Evolutionary conservation across 2,797 vertebrate species (phyloP), one percentile per base, ranked within the genome.

Genomic region (Chiroxiphia lanceolata): DNA sequence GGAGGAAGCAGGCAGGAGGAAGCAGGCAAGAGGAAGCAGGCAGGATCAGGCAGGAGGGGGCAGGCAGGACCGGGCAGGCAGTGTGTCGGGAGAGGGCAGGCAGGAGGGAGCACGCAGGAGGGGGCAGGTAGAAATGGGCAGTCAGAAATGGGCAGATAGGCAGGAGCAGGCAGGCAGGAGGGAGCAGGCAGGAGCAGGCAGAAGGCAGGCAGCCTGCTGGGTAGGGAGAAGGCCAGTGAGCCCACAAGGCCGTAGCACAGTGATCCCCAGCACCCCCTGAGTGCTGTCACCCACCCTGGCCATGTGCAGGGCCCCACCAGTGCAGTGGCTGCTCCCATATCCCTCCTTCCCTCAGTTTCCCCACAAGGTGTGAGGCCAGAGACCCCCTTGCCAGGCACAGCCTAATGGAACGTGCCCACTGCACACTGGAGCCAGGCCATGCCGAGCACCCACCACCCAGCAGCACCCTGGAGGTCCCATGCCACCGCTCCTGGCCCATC

Each of bases 281-380:
- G 36, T 25, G 78, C 78, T 17, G 8, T 10, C 14, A 9, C 51
- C 60, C 7, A 21, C 31, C 33, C 48, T 14, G 68, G 36, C 50
- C 57, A 1, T 9, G 16, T 5, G 8, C 38, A 17, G 44, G n/a
- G 42, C 51, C 15, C 23, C 51, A 2, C 4, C 0, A 6, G 8
- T 5, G 26, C 4, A 3, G 47, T 3, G 19, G 18, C 33, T 16
- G 15, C 51, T 56, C 59, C 11, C 2, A 0, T 1, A 0, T 10
- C 42, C 42, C 33, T 48, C 50, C 23, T 7, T 44, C 63, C 83
- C 81, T 82, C 78, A 61, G 57, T 76, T 91, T 92, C 54, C 67
- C 65, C 38, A 15, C 34, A 7, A n/a, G 1, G 6, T 5, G 4
- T 15, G 29, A 54, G 36, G 38, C 29, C 0, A 0, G 51, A 22